These are phyloP conservation scores for Leptura quadrifasciata DNA, from an alignment of 2,888 invertebrate genomes.

Conservation along the genomic window DNA sequence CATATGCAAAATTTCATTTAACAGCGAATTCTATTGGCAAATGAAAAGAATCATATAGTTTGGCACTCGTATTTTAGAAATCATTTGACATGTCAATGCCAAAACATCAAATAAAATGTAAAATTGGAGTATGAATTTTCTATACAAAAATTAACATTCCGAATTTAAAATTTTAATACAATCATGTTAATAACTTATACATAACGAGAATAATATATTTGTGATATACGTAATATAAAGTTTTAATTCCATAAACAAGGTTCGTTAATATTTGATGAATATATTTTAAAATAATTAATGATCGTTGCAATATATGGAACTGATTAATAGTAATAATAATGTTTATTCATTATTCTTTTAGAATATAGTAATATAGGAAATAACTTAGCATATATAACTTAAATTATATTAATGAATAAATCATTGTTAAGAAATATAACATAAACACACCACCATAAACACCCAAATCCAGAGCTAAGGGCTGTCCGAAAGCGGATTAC, in stretches of 20 bases:
- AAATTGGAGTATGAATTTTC: background rate
- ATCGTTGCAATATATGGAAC: background rate
- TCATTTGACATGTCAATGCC: background rate
- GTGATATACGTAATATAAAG: background rate
- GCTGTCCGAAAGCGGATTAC: no score
- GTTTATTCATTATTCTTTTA: no score
- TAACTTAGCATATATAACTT: no score
- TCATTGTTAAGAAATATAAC: no score
- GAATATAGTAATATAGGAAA: no score
- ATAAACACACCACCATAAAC: no score
- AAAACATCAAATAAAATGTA: constrained; percentile 20
- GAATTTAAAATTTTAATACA: background rate
- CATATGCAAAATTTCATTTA: constrained; percentile 24
- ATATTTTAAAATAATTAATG: background rate
- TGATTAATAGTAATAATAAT: no score
- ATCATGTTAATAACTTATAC: background rate
- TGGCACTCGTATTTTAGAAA: constrained; percentile 13
- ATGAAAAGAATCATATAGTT: constrained; percentile 11
- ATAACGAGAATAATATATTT: background rate
- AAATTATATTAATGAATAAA: no score
- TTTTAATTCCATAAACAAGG: background rate
- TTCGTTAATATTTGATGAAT: background rate
- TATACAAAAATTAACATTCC: background rate
- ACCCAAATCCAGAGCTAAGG: no score
- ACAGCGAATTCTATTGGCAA: constrained; percentile 1